phyloP scores from a whole-genome alignment of 30 jellyfish, hydroid and myxozoan genomes.

The Turritopsis rubra region DNA sequence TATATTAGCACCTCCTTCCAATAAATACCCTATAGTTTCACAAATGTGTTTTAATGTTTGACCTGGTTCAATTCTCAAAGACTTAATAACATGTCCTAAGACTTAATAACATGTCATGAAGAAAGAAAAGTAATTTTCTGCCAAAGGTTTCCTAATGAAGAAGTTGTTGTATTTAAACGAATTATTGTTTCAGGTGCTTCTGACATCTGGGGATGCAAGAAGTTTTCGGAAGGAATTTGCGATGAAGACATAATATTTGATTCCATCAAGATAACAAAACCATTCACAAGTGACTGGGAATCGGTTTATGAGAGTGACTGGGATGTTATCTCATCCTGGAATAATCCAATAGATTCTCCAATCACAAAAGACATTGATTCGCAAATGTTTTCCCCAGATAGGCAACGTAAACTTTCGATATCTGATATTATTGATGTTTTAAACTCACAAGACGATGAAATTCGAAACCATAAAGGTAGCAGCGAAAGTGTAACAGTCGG shows the following conservation, averaged over 20 bases:
- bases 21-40: no score
- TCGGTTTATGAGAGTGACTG: slow-evolving; percentile 22
- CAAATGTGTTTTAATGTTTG: no score
- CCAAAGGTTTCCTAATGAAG: no score
- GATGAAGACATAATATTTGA: slow-evolving; percentile 11
- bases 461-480: background rate
- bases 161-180: no score
- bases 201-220: slow-evolving; percentile 28
- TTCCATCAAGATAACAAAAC: background rate
- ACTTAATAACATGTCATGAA: no score
- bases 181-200: slow-evolving; percentile 38
- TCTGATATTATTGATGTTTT: slow-evolving; percentile 24
- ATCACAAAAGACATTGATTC: background rate
- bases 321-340: background rate
- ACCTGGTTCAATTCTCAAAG: no score
- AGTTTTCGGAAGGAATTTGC: background rate
- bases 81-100: no score
- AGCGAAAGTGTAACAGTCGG: background rate
- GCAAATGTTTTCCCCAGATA: slow-evolving; percentile 11
- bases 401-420: slow-evolving; percentile 12
- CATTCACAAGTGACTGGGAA: slow-evolving; percentile 15
- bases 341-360: background rate
- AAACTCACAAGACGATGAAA: background rate
- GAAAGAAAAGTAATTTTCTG: no score
- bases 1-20: no score